Base-by-base conservation (phyloP, 2,113 vertebrate species). In the Crotophaga sulcirostris region DNA sequence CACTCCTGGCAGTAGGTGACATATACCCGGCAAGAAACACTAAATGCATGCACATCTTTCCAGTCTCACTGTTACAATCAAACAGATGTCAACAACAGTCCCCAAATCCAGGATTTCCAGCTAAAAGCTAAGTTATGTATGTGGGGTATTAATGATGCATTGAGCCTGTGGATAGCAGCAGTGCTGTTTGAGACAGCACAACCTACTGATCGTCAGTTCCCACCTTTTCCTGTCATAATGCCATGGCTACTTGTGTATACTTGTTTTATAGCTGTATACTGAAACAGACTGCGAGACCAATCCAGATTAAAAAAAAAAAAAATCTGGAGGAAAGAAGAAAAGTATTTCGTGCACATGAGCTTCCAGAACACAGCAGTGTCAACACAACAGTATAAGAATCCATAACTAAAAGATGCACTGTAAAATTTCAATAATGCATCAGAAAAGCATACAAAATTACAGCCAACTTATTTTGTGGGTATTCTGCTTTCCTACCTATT, bases 31-130 rank as follows among this genome's bases (percentile, higher is more conserved):
- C 6, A 45, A 63, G n/a, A 62, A 34, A 74, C 49, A 74, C 25
- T 26, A 59, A 62, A 84, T 0, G 0, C 31, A 24, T 7, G 16
- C 2, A 0, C 47, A 33, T 44, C 51, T 47, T 70, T 74, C 18
- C 29, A 62, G 26, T 58, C 51, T 36, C 73, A 23, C 54, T 76
- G 24, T 55, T 66, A 31, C 31, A 81, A 16, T 84, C 36, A 80
- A 64, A 52, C 7, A 74, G 25, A 40, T 38, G 38, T 33, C 26
- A 66, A 18, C 20, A 89, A 23, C 16, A 54, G 28, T 6, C 16
- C 14, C 52, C 56, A 91, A 67, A 68, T 4, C 13, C 45, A 84
- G n/a, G 28, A 58, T 42, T 85, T 11, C 16, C 52, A 59, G 34
- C 21, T 52, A 26, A 60, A 13, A 45, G 14, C 16, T 31, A 11